Evolutionary conservation across 2,888 invertebrate genomes (phyloP).

Genomic region (Isotomurus palustris): DNA sequence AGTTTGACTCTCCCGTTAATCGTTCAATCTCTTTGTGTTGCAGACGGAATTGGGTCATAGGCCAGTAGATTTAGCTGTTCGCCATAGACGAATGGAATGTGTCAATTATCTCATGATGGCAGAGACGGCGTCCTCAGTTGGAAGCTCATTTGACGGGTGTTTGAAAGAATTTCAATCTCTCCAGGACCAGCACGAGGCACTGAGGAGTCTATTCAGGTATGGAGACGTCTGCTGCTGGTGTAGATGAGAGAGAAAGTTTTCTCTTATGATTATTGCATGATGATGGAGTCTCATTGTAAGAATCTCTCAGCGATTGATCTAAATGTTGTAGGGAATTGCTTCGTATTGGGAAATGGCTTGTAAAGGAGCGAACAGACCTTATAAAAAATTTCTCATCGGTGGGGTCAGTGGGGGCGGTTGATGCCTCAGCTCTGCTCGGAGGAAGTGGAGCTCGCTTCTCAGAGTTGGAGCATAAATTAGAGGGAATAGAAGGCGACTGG

Average conservation of each 20-base stretch:
- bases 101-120: constrained; percentile 45
- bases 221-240: too few relatives aligned
- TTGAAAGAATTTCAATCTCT: constrained; percentile 33
- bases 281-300: neutral
- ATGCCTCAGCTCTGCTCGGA: constrained; percentile 29
- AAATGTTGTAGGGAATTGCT: constrained; percentile 48
- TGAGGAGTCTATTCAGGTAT: constrained; percentile 41
- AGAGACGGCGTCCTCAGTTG: constrained; percentile 41
- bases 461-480: constrained; percentile 44
- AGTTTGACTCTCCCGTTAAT: too few relatives aligned
- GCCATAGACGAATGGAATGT: constrained; percentile 42
- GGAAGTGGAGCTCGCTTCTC: constrained; percentile 41
- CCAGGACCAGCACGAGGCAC: constrained; percentile 38
- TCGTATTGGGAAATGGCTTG: constrained; percentile 48
- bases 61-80: constrained; percentile 42
- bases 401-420: constrained; percentile 25
- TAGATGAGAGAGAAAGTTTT: neutral
- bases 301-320: constrained; percentile 3
- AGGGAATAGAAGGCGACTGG: constrained; percentile 42
- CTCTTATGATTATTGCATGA: neutral
- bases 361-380: constrained; percentile 49
- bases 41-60: constrained; percentile 44
- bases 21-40: too few relatives aligned
- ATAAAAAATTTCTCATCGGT: constrained; percentile 42
- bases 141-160: constrained; percentile 34